Base-by-base conservation (phyloP, 2,888 invertebrate species). In the Oligia strigilis region DNA sequence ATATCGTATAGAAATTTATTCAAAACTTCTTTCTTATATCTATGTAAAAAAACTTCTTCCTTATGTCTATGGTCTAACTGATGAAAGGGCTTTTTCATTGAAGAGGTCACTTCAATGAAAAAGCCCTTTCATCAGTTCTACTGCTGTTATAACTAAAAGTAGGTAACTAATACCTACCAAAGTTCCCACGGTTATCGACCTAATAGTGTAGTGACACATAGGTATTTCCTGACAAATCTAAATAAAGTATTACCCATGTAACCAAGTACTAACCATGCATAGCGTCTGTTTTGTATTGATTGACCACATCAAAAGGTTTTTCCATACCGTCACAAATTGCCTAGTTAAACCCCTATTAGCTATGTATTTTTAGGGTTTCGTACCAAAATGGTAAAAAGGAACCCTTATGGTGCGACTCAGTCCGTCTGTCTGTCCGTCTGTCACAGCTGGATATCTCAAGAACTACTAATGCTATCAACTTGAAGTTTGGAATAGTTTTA, bases 221-320 rank as follows among this genome's bases (percentile, higher is more conserved):
- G 73, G 64, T 40, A 60, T 81, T 80, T 71, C 74, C 70, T 17
- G 19, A 46, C 62, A 6, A 72, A 55, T 23, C 43, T 4, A 29
- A 77, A 52, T 64, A 29, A 64, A 13, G 43, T 65, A 43, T 43
- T n/a, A 8, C 17, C 19, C n/a, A 8, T 8, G 2, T 29, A 67
- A n/a, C n/a, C n/a, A n/a, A n/a, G n/a, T 29, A 29, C 46, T 46
- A 17, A 49, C 19, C 4, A 29, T n/a, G 49, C 49, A 49, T 36
- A 65, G 23, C 23, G 43, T 17, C 29, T 19, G 29, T 65, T 46
- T 65, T 14, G 9, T 75, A 80, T 81, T 72, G 80, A 80, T 79
- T 58, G n/a, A 70, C 23, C 40, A 36, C 6, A 17, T 23, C 11
- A 46, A 58, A 40, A 29, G 72, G 81, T 55, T 75, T 75, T 75